Conservation (phyloP, 2,113 vertebrate genomes). For the Rostratula benghalensis region DNA sequence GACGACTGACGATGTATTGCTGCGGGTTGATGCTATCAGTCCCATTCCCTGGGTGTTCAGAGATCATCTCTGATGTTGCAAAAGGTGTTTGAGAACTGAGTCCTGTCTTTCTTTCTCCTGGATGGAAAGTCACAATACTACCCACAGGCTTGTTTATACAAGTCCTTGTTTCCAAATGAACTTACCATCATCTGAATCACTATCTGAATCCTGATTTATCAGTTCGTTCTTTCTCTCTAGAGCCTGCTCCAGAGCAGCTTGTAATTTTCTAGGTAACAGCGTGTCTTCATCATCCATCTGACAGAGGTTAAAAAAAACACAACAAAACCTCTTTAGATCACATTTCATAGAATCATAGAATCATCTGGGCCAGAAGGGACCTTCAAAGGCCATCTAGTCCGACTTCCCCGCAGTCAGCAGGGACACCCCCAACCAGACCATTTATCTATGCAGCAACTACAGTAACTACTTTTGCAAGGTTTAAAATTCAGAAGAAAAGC, state of each 20-base stretch:
- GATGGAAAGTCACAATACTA: neutral
- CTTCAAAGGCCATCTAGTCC: too few relatives aligned
- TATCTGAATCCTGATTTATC: conserved; percentile 96
- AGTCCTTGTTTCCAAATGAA: neutral
- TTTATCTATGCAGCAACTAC: neutral
- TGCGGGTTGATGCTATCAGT: neutral
- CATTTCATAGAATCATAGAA: too few relatives aligned
- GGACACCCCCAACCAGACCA: too few relatives aligned
- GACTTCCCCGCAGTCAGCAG: too few relatives aligned
- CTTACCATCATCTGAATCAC: conserved; percentile 98
- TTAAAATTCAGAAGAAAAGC: neutral
- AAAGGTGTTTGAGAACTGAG: neutral
- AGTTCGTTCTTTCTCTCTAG: conserved; percentile 95
- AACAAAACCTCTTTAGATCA: neutral
- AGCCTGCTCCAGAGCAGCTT: conserved; percentile 96
- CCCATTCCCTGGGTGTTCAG: neutral
- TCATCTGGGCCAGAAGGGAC: too few relatives aligned
- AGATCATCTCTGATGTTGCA: neutral
- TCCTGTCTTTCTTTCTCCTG: neutral
- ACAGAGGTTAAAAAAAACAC: neutral
- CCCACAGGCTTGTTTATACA: neutral
- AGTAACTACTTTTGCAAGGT: neutral
- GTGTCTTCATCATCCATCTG: conserved; percentile 99
- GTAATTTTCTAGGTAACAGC: conserved; percentile 94
- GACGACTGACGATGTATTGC: neutral